Percentiles rank a stretch among this genome's conserved stretches.
Conservation (phyloP, 2,888 invertebrate genomes). For the Cantharis flavilabris region DNA sequence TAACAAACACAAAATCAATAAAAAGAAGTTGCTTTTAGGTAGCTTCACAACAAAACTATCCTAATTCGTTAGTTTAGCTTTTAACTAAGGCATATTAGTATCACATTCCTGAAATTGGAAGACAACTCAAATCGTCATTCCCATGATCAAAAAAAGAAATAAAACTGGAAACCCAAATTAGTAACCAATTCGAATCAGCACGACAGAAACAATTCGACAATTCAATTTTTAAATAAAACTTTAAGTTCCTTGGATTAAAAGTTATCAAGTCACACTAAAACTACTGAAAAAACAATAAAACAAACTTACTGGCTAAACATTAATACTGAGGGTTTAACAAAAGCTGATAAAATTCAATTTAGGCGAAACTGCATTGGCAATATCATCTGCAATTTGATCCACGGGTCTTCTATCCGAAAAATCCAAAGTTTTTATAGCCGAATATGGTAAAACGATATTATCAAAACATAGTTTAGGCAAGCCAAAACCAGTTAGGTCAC, state of each 20-base stretch:
- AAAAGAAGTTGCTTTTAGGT: neutral
- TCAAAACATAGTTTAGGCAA: neutral
- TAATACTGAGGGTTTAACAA: neutral
- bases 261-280: neutral
- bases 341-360: neutral
- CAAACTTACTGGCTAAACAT: neutral
- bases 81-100: neutral
- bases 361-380: neutral
- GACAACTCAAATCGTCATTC: neutral
- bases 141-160: neutral
- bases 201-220: neutral
- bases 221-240: neutral
- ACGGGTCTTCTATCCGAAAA: neutral
- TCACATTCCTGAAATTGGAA: neutral
- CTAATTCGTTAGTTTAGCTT: neutral
- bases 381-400: neutral
- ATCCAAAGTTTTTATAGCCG: neutral
- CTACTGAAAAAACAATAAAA: neutral
- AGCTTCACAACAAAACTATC: neutral
- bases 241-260: too few species aligned
- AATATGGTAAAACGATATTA: neutral
- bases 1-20: neutral
- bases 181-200: neutral
- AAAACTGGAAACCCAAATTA: neutral
- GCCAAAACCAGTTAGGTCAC: neutral